Conservation (phyloP, 1,140 invertebrate genomes). For the Alviniconcha marisindica region DNA sequence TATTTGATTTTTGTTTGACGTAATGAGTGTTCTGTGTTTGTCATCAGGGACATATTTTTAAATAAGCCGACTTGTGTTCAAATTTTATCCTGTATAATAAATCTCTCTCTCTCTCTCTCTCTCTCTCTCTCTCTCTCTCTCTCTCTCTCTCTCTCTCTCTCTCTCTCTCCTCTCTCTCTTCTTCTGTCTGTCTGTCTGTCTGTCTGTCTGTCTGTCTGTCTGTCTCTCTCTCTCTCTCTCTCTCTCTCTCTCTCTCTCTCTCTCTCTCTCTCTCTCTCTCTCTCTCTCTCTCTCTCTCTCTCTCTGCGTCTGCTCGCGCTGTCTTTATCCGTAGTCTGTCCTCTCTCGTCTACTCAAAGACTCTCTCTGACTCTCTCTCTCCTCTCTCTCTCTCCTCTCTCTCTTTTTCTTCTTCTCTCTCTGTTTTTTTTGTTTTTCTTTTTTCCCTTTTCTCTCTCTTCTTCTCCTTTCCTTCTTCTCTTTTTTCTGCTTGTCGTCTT, state of each 20-base stretch:
- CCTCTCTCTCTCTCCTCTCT: conserved; percentile 2
- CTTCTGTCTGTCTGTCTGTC: background rate
- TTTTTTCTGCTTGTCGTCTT: background rate
- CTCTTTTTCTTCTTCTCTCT: background rate
- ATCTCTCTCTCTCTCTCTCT: background rate
- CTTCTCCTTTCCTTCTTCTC: conserved; percentile 11
- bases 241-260: background rate
- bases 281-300: background rate
- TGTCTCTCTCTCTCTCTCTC: conserved; percentile 22
- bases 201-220: conserved; percentile 7
- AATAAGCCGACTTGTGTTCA: too few species aligned
- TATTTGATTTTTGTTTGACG: too few species aligned
- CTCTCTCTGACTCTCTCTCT: conserved; percentile 1
- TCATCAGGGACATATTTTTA: too few species aligned
- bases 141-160: background rate
- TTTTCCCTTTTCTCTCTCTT: background rate
- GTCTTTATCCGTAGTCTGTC: background rate
- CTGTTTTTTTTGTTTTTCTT: background rate
- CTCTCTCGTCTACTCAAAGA: too few species aligned
- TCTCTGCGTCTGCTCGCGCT: background rate
- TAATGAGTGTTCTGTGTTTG: too few species aligned
- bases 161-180: too few species aligned
- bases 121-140: background rate
- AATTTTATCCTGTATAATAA: too few species aligned
- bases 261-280: too few species aligned